These are phyloP conservation scores for Zygothrica quintamaculata DNA, from an alignment of 2,888 invertebrate species.

Conservation along the genomic window DNA sequence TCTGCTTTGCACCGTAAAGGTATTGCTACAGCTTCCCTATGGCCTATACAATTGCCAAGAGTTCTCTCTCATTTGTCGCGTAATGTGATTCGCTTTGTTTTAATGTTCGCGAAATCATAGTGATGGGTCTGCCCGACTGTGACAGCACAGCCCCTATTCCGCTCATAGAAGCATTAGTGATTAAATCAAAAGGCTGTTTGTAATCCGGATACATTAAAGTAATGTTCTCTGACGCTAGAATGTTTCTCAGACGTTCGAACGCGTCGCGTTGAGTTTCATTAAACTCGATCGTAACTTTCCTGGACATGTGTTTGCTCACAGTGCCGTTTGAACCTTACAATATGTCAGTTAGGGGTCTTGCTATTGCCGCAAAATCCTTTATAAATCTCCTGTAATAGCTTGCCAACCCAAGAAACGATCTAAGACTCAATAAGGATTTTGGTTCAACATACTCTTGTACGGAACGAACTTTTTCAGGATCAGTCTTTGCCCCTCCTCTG, in stretches of 20 bases:
- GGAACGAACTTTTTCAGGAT: not conserved
- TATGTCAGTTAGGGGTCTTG: slow-evolving; percentile 14
- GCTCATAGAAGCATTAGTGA: not conserved
- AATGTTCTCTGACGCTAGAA: no score
- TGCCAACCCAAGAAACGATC: not conserved
- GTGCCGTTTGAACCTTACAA: not conserved
- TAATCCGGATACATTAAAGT: no score
- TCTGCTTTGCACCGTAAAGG: slow-evolving; percentile 19
- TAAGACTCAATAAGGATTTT: not conserved
- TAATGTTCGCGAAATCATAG: slow-evolving; percentile 9
- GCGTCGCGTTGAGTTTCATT: not conserved
- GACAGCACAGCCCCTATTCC: not conserved
- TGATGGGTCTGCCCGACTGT: not conserved
- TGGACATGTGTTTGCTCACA: slow-evolving; percentile 9
- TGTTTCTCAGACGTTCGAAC: no score
- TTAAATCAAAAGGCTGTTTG: slow-evolving; percentile 7
- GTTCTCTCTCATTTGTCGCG: slow-evolving; percentile 20
- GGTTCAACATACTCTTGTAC: not conserved
- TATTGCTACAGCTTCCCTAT: slow-evolving; percentile 8
- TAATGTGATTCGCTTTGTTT: slow-evolving; percentile 1
- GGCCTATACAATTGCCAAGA: slow-evolving; percentile 19
- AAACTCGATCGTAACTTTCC: slow-evolving; percentile 4
- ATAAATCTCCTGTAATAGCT: slow-evolving; percentile 1
- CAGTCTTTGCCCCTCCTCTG: not conserved
- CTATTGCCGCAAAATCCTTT: not conserved